Evolutionary conservation across 1,140 invertebrate genomes (phyloP).

Genomic region (Heliothis subflexa): DNA sequence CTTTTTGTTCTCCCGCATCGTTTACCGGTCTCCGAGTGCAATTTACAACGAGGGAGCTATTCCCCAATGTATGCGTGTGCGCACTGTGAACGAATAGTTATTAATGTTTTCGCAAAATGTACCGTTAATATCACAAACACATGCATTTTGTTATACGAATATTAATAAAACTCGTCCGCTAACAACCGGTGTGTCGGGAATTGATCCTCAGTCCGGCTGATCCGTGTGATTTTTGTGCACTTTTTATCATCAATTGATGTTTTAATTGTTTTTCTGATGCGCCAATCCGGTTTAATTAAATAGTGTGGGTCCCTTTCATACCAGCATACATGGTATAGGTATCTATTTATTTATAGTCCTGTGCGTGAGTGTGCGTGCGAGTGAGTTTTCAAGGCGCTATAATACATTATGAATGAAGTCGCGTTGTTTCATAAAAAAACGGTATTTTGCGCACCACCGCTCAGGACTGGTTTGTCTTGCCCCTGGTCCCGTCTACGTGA

Average conservation of each 20-base stretch:
- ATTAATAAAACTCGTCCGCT: slow-evolving; percentile 64
- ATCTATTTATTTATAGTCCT: slow-evolving; percentile 62
- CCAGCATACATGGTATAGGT: slow-evolving; percentile 48
- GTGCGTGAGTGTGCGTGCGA: slow-evolving; percentile 61
- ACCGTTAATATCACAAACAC: slow-evolving; percentile 76
- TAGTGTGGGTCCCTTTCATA: slow-evolving; percentile 51
- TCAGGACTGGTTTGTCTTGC: slow-evolving; percentile 70
- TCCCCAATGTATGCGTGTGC: slow-evolving; percentile 66
- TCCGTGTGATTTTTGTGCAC: slow-evolving; percentile 77
- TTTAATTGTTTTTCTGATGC: slow-evolving; percentile 54
- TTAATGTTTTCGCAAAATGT: slow-evolving; percentile 65
- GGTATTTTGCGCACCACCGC: slow-evolving; percentile 67
- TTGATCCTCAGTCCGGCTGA: slow-evolving; percentile 58
- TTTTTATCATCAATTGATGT: slow-evolving; percentile 60
- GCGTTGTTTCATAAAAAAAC: slow-evolving; percentile 74
- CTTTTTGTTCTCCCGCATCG: slow-evolving; percentile 65
- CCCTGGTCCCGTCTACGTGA: slow-evolving; percentile 63
- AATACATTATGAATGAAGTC: slow-evolving; percentile 84
- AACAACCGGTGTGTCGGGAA: slow-evolving; percentile 65
- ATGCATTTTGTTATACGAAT: slow-evolving; percentile 59
- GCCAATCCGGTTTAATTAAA: slow-evolving; percentile 60
- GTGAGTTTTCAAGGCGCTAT: slow-evolving; percentile 67
- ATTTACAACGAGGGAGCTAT: slow-evolving; percentile 61
- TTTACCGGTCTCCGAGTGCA: slow-evolving; percentile 57
- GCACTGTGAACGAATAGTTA: slow-evolving; percentile 62